A percentile compares a stretch with the other conserved stretches of the same genome.
Conservation (phyloP, 2,113 vertebrate species). For the Paradoxurus hermaphroditus region DNA sequence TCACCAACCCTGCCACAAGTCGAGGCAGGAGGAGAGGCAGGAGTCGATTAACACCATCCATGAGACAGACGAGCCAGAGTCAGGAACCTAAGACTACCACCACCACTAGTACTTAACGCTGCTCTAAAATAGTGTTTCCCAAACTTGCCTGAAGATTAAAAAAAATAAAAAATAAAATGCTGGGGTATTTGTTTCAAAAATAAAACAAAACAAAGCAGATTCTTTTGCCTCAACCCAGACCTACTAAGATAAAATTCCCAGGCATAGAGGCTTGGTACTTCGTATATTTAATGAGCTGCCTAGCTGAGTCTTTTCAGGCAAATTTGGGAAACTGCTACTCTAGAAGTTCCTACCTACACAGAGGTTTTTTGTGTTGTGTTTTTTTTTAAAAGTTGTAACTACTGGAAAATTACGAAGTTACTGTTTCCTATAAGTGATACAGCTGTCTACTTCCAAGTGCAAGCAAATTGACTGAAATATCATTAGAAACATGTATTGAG, state of each 20-base stretch:
- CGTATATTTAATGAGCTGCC: background rate
- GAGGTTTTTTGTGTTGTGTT: background rate
- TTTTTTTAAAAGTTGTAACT: background rate
- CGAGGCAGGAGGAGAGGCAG: background rate
- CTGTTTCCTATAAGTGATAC: background rate
- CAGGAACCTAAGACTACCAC: background rate
- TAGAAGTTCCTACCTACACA: background rate
- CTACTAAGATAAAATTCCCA: background rate
- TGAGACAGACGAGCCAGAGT: background rate
- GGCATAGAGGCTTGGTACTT: background rate
- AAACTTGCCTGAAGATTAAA: background rate
- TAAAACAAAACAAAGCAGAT: conserved; percentile 4
- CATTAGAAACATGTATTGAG: background rate
- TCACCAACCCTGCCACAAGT: background rate
- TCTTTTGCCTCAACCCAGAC: background rate
- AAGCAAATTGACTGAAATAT: background rate
- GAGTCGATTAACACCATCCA: background rate
- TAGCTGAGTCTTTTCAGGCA: background rate
- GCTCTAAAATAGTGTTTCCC: background rate
- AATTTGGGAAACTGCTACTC: background rate
- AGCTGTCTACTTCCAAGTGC: background rate
- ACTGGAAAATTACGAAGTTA: background rate
- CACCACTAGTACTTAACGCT: background rate
- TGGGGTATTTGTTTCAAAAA: conserved; percentile 24
- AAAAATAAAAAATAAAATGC: background rate